Evolutionary conservation across 2,888 invertebrate species (phyloP).

Genomic region (Lepidocyrtinus sp.): DNA sequence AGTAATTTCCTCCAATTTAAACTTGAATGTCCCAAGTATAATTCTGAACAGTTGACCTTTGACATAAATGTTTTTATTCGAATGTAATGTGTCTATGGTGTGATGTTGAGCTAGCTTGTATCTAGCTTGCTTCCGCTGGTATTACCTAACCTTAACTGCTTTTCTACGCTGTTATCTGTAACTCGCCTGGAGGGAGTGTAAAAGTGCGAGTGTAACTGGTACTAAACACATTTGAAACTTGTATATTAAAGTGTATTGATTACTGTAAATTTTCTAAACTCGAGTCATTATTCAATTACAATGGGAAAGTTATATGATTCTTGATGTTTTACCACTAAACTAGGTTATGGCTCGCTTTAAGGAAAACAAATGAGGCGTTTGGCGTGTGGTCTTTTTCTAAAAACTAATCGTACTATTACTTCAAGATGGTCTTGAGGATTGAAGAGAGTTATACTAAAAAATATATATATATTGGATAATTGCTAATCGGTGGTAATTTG

Average conservation of each 20-base stretch:
- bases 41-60: neutral
- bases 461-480: constrained; percentile 1
- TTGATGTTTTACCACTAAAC: neutral
- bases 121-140: too few species aligned
- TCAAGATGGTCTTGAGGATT: neutral
- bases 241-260: neutral
- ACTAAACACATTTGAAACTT: too few species aligned
- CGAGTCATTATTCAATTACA: too few species aligned
- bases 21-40: neutral
- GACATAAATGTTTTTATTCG: neutral
- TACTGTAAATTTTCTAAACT: neutral
- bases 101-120: too few species aligned
- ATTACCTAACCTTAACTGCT: too few species aligned
- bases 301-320: too few species aligned
- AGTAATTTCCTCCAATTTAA: neutral
- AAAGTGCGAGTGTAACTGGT: too few species aligned
- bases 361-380: neutral
- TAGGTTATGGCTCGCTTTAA: neutral
- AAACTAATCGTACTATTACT: neutral
- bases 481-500: constrained; percentile 20
- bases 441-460: neutral
- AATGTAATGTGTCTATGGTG: neutral
- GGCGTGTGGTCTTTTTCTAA: neutral
- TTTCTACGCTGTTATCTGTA: too few species aligned
- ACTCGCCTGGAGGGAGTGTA: too few species aligned